A percentile compares a stretch with the other conserved stretches of the same genome.
Evolutionary conservation across 2,113 vertebrate species (phyloP).

Genomic region (Dasyornis broadbenti): DNA sequence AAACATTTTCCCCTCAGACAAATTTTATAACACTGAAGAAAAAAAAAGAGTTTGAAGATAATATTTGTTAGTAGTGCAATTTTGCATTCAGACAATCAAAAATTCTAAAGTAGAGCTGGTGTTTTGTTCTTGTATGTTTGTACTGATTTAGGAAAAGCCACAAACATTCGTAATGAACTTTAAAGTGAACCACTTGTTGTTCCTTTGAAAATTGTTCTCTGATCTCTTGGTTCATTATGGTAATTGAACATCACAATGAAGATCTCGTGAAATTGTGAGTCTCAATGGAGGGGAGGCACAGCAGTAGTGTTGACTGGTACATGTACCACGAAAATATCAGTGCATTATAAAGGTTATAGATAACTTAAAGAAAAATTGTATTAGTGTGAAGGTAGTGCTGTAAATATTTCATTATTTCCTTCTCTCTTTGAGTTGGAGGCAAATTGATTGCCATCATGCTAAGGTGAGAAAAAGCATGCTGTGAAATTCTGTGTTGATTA

Average conservation of each 20-base stretch:
- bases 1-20: neutral
- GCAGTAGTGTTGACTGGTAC: neutral
- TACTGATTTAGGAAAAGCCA: neutral
- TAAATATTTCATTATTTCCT: neutral
- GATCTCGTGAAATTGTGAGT: neutral
- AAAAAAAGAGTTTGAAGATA: neutral
- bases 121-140: neutral
- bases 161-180: neutral
- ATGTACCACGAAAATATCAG: neutral
- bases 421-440: neutral
- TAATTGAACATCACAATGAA: neutral
- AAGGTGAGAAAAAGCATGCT: neutral
- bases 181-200: neutral
- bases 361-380: neutral
- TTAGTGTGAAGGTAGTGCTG: neutral
- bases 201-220: neutral
- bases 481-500: neutral
- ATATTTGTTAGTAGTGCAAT: neutral
- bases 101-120: neutral
- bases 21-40: neutral
- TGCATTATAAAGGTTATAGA: neutral
- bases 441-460: neutral
- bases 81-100: neutral
- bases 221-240: neutral
- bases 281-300: neutral